Conservation (phyloP, 2,797 vertebrate genomes). For the Ctenosaura bakeri region DNA sequence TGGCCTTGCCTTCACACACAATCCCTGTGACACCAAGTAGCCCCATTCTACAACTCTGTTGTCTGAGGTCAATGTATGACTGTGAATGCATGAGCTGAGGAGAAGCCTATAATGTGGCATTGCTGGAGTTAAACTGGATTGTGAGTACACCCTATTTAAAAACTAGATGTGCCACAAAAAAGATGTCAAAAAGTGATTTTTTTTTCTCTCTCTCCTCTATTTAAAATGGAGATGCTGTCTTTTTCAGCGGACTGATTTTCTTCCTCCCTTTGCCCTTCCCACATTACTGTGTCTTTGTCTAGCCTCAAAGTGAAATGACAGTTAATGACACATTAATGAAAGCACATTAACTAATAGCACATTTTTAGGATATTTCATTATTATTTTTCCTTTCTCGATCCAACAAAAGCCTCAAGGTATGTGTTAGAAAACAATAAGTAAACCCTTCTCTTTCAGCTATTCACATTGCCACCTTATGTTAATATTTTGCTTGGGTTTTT, state of each 20-base stretch:
- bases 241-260: not conserved
- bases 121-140: constrained; percentile 21
- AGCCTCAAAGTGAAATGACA: constrained; percentile 27
- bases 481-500: too few relatives aligned
- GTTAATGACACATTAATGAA: constrained; percentile 45
- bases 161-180: constrained; percentile 1
- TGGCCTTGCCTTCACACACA: not conserved
- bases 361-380: constrained; percentile 32
- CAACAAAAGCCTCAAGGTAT: constrained; percentile 15
- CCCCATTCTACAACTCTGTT: not conserved
- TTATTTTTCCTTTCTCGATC: not conserved
- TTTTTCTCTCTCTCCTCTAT: not conserved
- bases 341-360: constrained; percentile 44
- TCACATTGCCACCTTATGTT: not conserved
- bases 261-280: not conserved
- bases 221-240: constrained; percentile 19
- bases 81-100: not conserved
- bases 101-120: not conserved
- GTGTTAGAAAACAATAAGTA: constrained; percentile 26
- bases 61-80: not conserved
- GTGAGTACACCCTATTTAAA: not conserved
- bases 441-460: not conserved
- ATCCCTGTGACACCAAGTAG: not conserved
- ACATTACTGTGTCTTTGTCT: constrained; percentile 25
- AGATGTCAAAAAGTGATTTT: constrained; percentile 31